Evolutionary conservation across 1,140 invertebrate species (phyloP), one percentile per base, ranked within the genome.

Genomic region (Eriocheir sinensis): DNA sequence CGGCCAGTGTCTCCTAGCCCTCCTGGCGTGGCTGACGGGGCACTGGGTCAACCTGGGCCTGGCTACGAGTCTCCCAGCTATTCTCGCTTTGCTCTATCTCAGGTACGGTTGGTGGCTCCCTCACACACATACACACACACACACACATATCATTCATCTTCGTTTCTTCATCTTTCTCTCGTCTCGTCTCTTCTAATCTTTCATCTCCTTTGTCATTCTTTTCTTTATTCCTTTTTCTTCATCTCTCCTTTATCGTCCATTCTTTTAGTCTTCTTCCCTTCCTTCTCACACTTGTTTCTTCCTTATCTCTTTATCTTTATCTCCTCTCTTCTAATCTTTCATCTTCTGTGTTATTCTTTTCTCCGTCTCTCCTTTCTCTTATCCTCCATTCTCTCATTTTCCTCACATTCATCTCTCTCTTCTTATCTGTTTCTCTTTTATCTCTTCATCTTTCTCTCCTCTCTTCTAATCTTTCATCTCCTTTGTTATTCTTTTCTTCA

Each of bases 1-100:
- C 34, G 95, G 95, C 36, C 92, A 94, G 95, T 95, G 95, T 41
- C 79, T 92, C 2, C 85, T 95, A 9, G 89, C 91, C n/a, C 92
- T 90, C 8, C n/a, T 95, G 12, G 60, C 92, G 34, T 95, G 93
- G 89, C 85, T 93, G 0, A 79, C 91, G 0, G 85, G 48, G 0
- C 12, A 89, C 92, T 95, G 95, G 95, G 72, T 83, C 34, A 86
- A 3, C 0, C 86, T 95, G 21, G 92, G 95, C 27, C 40, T 95
- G 3, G 38, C 92, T 17, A 95, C 91, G 60, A 86, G 88, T 32
- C 92, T 95, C 1, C 95, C 95, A 0, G 53, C 53, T 2, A 60
- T 95, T 27, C 95, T 95, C 40, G 83, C 91, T 12, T 36, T 93
- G 2, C 79, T 92, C 72, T 95, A 91, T 34, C 0, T 93, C 92